phyloP scores from a whole-genome alignment of 1,140 invertebrate genomes.

The Drosophila arizonae region DNA sequence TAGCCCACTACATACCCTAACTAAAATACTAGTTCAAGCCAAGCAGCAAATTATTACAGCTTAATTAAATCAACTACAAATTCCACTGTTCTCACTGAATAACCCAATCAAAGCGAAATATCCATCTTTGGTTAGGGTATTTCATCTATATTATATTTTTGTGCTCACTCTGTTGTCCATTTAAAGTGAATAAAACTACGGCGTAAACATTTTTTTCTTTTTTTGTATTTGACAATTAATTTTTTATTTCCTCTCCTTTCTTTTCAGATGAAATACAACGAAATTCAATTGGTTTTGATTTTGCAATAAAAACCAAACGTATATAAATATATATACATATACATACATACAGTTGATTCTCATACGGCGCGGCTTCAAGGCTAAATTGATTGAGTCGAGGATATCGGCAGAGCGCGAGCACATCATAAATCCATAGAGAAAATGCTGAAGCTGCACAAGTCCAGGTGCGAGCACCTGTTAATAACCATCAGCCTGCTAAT shows the following conservation, averaged over 20 bases:
- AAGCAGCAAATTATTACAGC: too few relatives aligned
- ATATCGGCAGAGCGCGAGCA: neutral
- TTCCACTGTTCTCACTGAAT: too few relatives aligned
- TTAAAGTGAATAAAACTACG: conserved; percentile 31
- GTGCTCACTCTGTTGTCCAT: conserved; percentile 13
- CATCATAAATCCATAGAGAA: conserved; percentile 15
- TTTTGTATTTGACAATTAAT: conserved; percentile 39
- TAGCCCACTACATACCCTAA: too few relatives aligned
- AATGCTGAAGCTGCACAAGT: conserved; percentile 37
- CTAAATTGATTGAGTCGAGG: conserved; percentile 60
- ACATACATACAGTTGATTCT: neutral
- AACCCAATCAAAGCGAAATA: neutral
- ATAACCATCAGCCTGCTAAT: conserved; percentile 58
- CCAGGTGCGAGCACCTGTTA: conserved; percentile 54
- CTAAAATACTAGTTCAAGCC: too few relatives aligned
- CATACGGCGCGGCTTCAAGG: conserved; percentile 46
- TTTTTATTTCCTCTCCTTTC: conserved; percentile 20
- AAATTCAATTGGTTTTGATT: conserved; percentile 79
- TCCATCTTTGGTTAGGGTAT: neutral
- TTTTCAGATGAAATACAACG: conserved; percentile 58
- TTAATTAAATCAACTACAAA: too few relatives aligned
- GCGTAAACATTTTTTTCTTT: conserved; percentile 7
- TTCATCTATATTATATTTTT: conserved; percentile 12
- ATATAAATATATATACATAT: neutral
- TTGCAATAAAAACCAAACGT: conserved; percentile 41